A percentile compares a stretch with the other conserved stretches of the same genome.
phyloP scores from a whole-genome alignment of 2,797 vertebrate genomes.

The Galaxias olidus region DNA sequence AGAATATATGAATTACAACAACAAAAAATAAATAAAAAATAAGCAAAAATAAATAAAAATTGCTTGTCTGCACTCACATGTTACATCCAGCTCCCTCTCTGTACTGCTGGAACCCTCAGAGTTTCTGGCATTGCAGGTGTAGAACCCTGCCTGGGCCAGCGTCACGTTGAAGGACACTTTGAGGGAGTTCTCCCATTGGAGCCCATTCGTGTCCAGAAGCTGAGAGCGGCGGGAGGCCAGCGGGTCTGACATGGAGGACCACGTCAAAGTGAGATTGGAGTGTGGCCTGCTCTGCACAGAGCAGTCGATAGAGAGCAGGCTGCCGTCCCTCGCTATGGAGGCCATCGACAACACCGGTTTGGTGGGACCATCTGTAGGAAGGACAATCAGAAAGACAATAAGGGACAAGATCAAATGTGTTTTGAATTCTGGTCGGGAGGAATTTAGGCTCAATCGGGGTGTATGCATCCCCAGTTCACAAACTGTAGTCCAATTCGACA shows the following conservation, averaged over 20 bases:
- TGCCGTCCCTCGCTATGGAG: slow-evolving; percentile 24
- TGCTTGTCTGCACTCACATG: slow-evolving; percentile 50
- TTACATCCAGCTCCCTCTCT: slow-evolving; percentile 30
- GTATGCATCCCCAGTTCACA: too few relatives aligned
- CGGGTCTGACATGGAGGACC: not conserved
- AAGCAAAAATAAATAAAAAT: too few relatives aligned
- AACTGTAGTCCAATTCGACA: not conserved
- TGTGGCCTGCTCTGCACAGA: slow-evolving; percentile 42
- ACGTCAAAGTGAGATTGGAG: slow-evolving; percentile 1
- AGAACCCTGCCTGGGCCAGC: slow-evolving; percentile 14
- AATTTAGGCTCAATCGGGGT: too few relatives aligned
- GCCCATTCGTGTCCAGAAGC: too few relatives aligned
- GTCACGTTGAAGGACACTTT: slow-evolving; percentile 4
- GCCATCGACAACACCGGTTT: slow-evolving; percentile 21
- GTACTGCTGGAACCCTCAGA: not conserved
- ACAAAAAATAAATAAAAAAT: too few relatives aligned
- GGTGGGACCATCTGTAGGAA: slow-evolving; percentile 57
- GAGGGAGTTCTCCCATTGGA: slow-evolving; percentile 12
- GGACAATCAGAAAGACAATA: not conserved
- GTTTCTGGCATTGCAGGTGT: slow-evolving; percentile 39
- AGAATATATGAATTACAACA: not conserved
- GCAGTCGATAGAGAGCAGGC: slow-evolving; percentile 31
- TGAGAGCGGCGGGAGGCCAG: fast-evolving
- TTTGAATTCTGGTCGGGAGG: too few relatives aligned
- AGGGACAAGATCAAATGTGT: too few relatives aligned